These are phyloP conservation scores for Iguana delicatissima DNA, from an alignment of 2,797 vertebrate genomes.

Conservation along the genomic window DNA sequence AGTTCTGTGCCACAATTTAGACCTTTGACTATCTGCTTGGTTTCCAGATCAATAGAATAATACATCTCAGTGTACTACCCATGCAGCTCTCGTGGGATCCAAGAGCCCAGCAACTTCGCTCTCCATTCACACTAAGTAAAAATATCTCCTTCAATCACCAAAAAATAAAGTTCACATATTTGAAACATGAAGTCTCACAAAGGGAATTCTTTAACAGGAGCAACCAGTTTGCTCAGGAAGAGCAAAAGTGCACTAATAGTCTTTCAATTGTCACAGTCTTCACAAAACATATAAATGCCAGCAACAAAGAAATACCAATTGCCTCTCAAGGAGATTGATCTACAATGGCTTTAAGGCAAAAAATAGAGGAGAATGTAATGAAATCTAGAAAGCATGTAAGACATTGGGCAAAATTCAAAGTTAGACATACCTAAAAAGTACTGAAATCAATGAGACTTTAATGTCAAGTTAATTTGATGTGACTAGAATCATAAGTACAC, in stretches of 20 bases:
- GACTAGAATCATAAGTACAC: background rate
- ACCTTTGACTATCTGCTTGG: conserved; percentile 7
- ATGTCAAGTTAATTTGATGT: no score
- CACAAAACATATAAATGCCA: background rate
- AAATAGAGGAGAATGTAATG: background rate
- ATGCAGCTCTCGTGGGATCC: background rate
- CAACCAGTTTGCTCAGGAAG: background rate
- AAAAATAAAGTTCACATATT: background rate
- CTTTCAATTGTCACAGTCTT: background rate
- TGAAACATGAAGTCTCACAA: background rate
- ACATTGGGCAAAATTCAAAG: background rate
- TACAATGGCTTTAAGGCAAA: background rate
- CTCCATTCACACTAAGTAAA: background rate
- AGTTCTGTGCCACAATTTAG: conserved; percentile 5
- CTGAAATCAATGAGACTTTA: background rate
- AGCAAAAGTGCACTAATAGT: no score
- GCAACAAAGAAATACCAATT: background rate
- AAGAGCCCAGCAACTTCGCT: background rate
- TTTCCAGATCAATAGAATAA: conserved; percentile 42
- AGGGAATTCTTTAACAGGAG: background rate
- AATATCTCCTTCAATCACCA: background rate
- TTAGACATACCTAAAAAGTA: background rate
- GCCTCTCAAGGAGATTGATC: background rate
- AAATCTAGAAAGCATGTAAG: background rate
- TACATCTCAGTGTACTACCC: conserved; percentile 49